phyloP scores from a whole-genome alignment of 2,113 vertebrate species.

The Globicephala melas region DNA sequence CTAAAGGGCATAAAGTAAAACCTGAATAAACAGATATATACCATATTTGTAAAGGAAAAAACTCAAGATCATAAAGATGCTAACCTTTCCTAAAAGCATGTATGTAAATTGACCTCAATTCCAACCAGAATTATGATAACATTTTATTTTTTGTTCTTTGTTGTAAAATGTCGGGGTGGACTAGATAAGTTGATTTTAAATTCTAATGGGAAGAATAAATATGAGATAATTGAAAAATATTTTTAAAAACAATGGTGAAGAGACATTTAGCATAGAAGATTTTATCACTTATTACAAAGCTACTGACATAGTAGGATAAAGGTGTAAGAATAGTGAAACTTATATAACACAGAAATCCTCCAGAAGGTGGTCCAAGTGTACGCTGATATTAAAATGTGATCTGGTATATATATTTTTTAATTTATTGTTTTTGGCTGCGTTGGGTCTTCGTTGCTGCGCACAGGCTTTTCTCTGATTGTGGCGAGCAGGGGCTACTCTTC shows the following conservation, averaged over 20 bases:
- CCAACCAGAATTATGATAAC: background rate
- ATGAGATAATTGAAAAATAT: background rate
- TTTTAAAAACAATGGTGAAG: background rate
- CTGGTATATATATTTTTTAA: too few relatives aligned
- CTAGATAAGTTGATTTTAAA: background rate
- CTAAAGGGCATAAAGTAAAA: background rate
- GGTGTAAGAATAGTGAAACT: background rate
- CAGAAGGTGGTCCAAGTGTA: background rate
- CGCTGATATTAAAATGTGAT: background rate
- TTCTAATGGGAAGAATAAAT: background rate
- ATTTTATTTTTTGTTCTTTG: background rate
- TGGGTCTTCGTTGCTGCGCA: too few relatives aligned
- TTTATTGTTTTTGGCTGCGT: too few relatives aligned
- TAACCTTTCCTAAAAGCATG: background rate
- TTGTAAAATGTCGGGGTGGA: background rate
- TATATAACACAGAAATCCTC: background rate
- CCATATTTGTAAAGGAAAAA: background rate
- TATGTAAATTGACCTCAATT: background rate
- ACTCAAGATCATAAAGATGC: background rate
- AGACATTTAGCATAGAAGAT: background rate
- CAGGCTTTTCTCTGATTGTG: too few relatives aligned
- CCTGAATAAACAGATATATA: background rate
- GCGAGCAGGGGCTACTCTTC: too few relatives aligned
- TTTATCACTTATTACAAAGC: background rate
- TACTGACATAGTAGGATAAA: background rate